Evolutionary conservation across 1,140 invertebrate genomes (phyloP), one percentile per base, ranked within the genome.

Genomic region (Cydia splendana): DNA sequence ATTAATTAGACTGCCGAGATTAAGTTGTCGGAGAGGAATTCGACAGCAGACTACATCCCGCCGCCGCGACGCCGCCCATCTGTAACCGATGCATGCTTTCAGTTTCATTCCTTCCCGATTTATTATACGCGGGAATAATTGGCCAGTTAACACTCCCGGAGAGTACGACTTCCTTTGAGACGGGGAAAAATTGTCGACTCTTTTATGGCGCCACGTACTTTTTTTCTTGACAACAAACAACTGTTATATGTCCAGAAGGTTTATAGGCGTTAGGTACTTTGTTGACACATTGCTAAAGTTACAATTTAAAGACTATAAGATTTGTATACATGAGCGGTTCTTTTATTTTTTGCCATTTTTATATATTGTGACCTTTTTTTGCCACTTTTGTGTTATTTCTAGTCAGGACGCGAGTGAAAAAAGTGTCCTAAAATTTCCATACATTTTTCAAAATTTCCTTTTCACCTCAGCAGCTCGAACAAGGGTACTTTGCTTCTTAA

Each of bases 21-120:
- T 85, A 89, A 85, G 75, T 81, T 89, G 85, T 89, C 87, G 80
- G 76, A 28, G 77, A 81, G 80, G 84, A 86, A 90, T 89, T 84
- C 84, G 77, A 78, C 69, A 73, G 62, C 13, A 12, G 67, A 71
- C 30, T 71, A 71, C 67, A 71, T 38, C 67, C 67, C 67, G 67
- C 67, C 67, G 34, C 15, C 67, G 67, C n/a, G 67, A 71, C 67
- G 67, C 67, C 67, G 34, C 30, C 67, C 67, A 71, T 71, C 34
- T 71, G 67, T 71, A 71, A 71, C 12, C 67, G 34, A 71, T 71
- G 67, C 67, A 71, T 45, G 28, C 15, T 71, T 71, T 71, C 30
- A 71, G 38, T 67, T 67, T 34, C 24, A 34, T 67, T 34, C n/a
- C 62, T 28, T 28, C 30, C 30, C 65, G 65, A 34, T 67, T 67